Evolutionary conservation across 2,797 vertebrate genomes (phyloP).

Genomic region (Phoeniculus purpureus): DNA sequence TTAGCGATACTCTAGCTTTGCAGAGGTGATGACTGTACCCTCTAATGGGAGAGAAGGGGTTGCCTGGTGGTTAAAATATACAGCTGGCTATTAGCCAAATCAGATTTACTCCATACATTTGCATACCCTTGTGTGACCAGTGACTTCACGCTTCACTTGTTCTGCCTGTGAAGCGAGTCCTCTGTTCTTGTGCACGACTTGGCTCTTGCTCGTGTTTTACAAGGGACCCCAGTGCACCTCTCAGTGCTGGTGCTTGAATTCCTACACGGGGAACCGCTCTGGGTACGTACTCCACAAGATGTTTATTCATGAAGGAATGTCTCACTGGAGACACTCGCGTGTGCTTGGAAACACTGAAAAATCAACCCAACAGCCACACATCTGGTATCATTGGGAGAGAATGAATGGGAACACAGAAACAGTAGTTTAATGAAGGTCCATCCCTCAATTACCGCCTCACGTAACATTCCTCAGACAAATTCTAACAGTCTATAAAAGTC

Average conservation of each 20-base stretch:
- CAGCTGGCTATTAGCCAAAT: neutral
- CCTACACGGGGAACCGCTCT: neutral
- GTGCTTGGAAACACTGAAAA: neutral
- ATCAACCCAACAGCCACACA: neutral
- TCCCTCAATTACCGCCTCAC: neutral
- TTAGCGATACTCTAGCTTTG: constrained; percentile 18
- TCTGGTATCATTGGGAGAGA: neutral
- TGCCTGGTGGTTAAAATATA: constrained; percentile 45
- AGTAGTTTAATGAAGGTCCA: neutral
- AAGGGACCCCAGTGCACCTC: rapidly evolving
- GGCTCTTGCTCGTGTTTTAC: neutral
- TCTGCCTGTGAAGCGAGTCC: neutral
- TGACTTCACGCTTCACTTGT: neutral
- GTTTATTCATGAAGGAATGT: neutral
- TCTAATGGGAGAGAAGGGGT: constrained; percentile 18
- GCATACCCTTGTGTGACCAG: neutral
- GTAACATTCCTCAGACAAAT: neutral
- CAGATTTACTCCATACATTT: neutral
- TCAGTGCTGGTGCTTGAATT: neutral
- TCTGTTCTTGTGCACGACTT: neutral
- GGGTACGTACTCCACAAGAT: rapidly evolving
- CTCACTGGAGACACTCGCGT: neutral
- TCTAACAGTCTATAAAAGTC: neutral
- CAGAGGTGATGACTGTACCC: constrained; percentile 46
- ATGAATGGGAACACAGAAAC: neutral